Evolutionary conservation across 2,113 vertebrate species (phyloP).

Genomic region (Silurus asotus): DNA sequence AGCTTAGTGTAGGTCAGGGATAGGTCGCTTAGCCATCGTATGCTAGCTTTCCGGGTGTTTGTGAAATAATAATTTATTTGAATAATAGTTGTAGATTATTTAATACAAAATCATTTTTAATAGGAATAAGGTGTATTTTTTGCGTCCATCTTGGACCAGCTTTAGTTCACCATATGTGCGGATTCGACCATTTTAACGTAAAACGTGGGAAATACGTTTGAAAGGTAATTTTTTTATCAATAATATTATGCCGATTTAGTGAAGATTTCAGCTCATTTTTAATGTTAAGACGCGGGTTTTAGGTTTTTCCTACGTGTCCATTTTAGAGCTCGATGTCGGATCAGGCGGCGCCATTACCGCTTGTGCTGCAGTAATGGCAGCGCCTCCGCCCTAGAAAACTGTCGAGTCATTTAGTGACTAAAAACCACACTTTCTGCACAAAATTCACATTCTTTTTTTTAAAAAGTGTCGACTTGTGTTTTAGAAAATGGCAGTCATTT

Average conservation of each 20-base stretch:
- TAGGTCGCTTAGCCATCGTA: constrained; percentile 36
- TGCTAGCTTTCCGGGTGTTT: not conserved
- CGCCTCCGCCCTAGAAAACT: constrained; percentile 68
- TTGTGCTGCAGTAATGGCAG: constrained; percentile 62
- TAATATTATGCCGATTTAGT: not conserved
- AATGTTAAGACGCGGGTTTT: not conserved
- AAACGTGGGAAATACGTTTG: not conserved
- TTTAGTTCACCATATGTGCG: not conserved
- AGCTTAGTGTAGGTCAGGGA: constrained; percentile 49
- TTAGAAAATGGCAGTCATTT: constrained; percentile 16
- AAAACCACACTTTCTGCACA: not conserved
- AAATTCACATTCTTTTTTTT: constrained; percentile 2
- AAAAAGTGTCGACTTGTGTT: not conserved
- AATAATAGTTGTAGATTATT: too few species aligned
- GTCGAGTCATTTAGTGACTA: constrained; percentile 36
- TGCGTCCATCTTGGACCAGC: too few species aligned
- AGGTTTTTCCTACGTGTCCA: not conserved
- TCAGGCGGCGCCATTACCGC: constrained; percentile 71
- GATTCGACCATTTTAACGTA: not conserved
- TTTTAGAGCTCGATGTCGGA: constrained; percentile 21
- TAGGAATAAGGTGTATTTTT: not conserved
- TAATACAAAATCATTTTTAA: too few species aligned
- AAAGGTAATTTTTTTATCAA: not conserved
- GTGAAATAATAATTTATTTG: not conserved
- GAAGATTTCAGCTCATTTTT: not conserved